phyloP scores from a whole-genome alignment of 2,888 invertebrate genomes.

The Phaedon cochleariae region DNA sequence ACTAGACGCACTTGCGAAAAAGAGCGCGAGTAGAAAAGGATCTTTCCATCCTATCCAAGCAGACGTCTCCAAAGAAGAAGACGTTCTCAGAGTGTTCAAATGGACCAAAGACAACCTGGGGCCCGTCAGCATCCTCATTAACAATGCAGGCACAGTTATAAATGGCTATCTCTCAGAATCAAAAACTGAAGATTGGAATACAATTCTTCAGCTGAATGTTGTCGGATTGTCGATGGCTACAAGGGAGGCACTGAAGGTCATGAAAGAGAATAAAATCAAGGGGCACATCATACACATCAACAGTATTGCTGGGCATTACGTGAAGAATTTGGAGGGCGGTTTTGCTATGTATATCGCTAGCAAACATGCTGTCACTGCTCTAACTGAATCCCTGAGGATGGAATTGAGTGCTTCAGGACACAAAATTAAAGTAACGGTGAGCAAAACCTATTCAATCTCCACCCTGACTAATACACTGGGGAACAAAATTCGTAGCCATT shows the following conservation, averaged over 20 bases:
- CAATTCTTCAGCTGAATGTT: conserved; percentile 35
- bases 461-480: too few relatives aligned
- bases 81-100: conserved; percentile 52
- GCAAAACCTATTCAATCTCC: too few relatives aligned
- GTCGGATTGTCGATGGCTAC: conserved; percentile 41
- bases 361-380: conserved; percentile 42
- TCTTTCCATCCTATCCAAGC: conserved; percentile 53
- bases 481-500: too few relatives aligned
- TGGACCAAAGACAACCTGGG: conserved; percentile 55
- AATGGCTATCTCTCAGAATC: conserved; percentile 43
- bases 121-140: conserved; percentile 56
- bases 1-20: conserved; percentile 36
- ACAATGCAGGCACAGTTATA: conserved; percentile 55
- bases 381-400: conserved; percentile 40
- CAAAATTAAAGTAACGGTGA: conserved; percentile 45
- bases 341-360: conserved; percentile 40
- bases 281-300: conserved; percentile 30
- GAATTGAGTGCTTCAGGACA: conserved; percentile 32
- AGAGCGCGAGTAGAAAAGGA: conserved; percentile 43
- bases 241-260: conserved; percentile 42
- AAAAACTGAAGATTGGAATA: conserved; percentile 35
- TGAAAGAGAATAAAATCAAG: conserved; percentile 18
- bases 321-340: background rate
- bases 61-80: conserved; percentile 55
- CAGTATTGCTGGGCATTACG: conserved; percentile 19